Evolutionary conservation across 1,140 invertebrate species (phyloP).

Genomic region (Scaptomyza pallida): DNA sequence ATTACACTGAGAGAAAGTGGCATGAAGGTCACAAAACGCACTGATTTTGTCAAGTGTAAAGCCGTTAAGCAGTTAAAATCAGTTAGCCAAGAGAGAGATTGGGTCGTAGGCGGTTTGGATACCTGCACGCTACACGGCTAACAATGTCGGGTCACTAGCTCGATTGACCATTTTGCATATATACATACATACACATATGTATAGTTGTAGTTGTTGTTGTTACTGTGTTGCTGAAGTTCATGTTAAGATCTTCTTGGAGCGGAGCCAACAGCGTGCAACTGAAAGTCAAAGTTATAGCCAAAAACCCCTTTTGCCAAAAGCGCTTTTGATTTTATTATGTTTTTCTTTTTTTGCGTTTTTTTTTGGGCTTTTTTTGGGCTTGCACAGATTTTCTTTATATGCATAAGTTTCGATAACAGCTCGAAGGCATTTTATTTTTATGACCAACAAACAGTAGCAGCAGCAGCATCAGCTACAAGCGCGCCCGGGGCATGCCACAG

Average conservation of each 20-base stretch:
- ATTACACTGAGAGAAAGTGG: not conserved
- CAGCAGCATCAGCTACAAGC: constrained; percentile 25
- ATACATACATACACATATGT: too few relatives aligned
- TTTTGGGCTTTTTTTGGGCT: constrained; percentile 2
- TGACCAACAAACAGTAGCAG: constrained; percentile 47
- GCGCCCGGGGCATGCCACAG: constrained; percentile 38
- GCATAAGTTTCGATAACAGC: constrained; percentile 66
- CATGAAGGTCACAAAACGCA: not conserved
- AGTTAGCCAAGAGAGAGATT: constrained; percentile 38
- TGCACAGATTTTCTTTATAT: constrained; percentile 22
- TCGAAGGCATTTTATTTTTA: constrained; percentile 76
- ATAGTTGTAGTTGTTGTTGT: constrained; percentile 3
- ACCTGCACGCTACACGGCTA: constrained; percentile 46
- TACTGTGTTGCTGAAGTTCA: constrained; percentile 27
- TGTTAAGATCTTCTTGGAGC: constrained; percentile 36
- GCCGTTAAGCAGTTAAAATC: constrained; percentile 33
- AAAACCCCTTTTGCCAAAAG: not conserved
- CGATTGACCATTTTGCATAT: constrained; percentile 54
- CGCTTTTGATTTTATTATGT: constrained; percentile 27
- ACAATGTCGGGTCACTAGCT: constrained; percentile 43
- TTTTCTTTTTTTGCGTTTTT: constrained; percentile 21
- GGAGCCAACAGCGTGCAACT: constrained; percentile 22
- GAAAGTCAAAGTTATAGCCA: constrained; percentile 54
- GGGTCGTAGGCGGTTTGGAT: constrained; percentile 10
- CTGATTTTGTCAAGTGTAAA: not conserved